phyloP scores from a whole-genome alignment of 2,113 vertebrate genomes.

The Python bivittatus region DNA sequence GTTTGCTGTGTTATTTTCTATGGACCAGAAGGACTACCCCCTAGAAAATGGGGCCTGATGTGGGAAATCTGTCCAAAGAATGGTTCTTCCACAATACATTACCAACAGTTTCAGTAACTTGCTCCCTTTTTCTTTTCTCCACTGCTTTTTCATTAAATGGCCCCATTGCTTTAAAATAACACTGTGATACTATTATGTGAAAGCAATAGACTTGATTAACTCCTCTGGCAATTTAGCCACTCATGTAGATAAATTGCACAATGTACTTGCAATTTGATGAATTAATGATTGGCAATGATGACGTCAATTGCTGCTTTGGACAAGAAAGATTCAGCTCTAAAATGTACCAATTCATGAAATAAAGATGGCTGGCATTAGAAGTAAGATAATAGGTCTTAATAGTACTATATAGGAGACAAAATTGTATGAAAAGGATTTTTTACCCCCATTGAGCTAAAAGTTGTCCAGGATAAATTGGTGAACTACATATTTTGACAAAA shows the following conservation, averaged over 20 bases:
- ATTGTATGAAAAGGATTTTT: not conserved
- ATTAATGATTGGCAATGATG: slow-evolving; percentile 40
- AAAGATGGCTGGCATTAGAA: slow-evolving; percentile 29
- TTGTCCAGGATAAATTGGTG: not conserved
- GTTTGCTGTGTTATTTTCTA: not conserved
- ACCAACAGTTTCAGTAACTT: not conserved
- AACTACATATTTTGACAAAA: not conserved
- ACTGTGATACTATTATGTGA: not conserved
- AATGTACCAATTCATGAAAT: slow-evolving; percentile 38
- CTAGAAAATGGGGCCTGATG: not conserved
- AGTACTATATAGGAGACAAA: not conserved
- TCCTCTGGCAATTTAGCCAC: slow-evolving; percentile 15
- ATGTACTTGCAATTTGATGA: slow-evolving; percentile 22
- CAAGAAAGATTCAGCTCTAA: not conserved
- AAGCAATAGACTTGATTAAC: slow-evolving; percentile 32
- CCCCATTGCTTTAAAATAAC: not conserved
- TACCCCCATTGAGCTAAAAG: not conserved
- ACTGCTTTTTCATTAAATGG: not conserved
- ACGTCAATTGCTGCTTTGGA: slow-evolving; percentile 39
- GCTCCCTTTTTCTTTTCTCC: not conserved
- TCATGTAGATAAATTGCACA: not conserved
- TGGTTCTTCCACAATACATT: not conserved
- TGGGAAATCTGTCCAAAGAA: not conserved
- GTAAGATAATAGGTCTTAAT: not conserved
- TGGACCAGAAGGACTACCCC: not conserved